Conservation (phyloP, 2,797 vertebrate species). For the Rhinichthys osculus region DNA sequence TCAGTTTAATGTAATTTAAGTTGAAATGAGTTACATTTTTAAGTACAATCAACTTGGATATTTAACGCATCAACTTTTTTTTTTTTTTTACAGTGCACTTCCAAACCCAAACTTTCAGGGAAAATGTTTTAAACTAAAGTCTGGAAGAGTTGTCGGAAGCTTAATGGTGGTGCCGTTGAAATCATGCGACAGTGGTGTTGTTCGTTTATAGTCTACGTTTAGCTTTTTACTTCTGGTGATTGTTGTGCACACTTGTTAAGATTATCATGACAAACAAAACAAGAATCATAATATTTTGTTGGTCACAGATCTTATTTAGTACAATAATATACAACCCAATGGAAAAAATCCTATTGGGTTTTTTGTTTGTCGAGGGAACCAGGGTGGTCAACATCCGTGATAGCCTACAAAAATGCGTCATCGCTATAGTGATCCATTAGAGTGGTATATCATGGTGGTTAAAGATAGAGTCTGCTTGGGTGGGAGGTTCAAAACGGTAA, state of each 20-base stretch:
- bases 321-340: neutral
- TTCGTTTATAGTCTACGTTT: neutral
- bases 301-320: neutral
- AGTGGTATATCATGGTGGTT: neutral
- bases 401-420: too few species aligned
- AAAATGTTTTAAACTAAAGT: neutral
- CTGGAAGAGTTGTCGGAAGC: too few species aligned
- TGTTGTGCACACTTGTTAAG: neutral
- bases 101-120: neutral
- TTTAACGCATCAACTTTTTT: too few species aligned
- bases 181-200: neutral
- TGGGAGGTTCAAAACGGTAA: neutral
- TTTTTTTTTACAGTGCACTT: neutral
- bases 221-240: neutral
- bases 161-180: neutral
- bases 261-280: neutral
- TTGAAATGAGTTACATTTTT: too few species aligned
- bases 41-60: too few species aligned
- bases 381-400: neutral
- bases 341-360: neutral
- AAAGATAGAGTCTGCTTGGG: neutral
- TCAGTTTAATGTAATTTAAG: too few species aligned
- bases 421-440: neutral
- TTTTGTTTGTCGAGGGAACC: neutral
- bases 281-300: neutral